phyloP scores from a whole-genome alignment of 2,113 vertebrate species.

The Mesoclemmys tuberculata region DNA sequence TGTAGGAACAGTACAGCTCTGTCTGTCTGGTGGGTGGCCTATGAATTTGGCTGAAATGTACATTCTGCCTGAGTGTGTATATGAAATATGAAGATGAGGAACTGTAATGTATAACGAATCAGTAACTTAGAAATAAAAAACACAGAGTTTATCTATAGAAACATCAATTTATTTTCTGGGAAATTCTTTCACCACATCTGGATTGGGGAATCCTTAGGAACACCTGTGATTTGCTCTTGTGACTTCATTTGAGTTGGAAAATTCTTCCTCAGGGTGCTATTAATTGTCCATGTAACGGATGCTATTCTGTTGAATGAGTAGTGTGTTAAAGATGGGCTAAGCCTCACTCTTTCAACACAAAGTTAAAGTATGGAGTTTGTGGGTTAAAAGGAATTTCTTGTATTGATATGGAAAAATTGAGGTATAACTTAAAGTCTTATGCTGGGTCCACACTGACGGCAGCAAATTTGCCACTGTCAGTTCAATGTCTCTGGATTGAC shows the following conservation, averaged over 20 bases:
- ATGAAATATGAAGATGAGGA: conserved; percentile 1
- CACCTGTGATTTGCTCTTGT: conserved; percentile 49
- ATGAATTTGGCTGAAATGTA: neutral
- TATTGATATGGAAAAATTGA: conserved; percentile 42
- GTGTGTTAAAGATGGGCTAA: conserved; percentile 38
- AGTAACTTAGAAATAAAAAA: conserved; percentile 43
- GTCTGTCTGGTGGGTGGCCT: neutral
- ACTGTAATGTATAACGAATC: neutral
- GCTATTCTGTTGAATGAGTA: conserved; percentile 35
- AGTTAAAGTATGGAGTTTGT: conserved; percentile 23
- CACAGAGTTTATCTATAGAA: conserved; percentile 35
- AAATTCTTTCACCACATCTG: conserved; percentile 54
- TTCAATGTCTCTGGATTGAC: too few relatives aligned
- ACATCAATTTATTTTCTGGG: conserved; percentile 43
- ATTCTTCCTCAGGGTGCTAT: conserved; percentile 46
- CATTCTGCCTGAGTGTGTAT: neutral
- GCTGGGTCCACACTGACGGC: too few relatives aligned
- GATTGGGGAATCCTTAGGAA: conserved; percentile 29
- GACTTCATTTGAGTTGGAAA: conserved; percentile 38
- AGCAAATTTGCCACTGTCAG: too few relatives aligned
- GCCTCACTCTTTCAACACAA: conserved; percentile 27
- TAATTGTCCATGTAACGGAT: conserved; percentile 42
- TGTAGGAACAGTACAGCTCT: neutral
- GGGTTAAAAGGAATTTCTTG: conserved; percentile 40
- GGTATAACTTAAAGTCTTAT: too few relatives aligned